These are phyloP conservation scores for Cephalopholis sonnerati DNA, from an alignment of 2,113 vertebrate species.

Conservation along the genomic window DNA sequence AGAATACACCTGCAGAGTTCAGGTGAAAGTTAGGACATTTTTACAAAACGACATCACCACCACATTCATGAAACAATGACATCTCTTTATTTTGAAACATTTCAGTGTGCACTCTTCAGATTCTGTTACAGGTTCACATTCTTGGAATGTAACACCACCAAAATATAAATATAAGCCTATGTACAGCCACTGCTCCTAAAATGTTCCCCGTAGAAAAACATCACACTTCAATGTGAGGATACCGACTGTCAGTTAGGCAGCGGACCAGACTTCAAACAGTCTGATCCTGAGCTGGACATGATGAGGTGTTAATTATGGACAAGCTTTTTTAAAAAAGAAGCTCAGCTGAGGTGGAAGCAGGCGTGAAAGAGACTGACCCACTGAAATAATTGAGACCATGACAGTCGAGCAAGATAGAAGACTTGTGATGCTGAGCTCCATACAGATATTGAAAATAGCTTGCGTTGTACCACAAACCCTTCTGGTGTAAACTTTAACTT, in stretches of 20 bases:
- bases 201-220: conserved; percentile 58
- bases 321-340: not conserved
- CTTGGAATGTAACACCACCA: conserved; percentile 76
- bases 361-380: not conserved
- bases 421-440: conserved; percentile 14
- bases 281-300: conserved; percentile 9
- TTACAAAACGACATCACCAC: not conserved
- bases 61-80: conserved; percentile 66
- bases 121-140: conserved; percentile 70
- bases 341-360: not conserved
- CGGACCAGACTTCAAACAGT: not conserved
- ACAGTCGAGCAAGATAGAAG: not conserved
- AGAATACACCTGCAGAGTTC: not conserved
- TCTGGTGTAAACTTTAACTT: conserved; percentile 22
- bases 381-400: not conserved
- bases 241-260: not conserved
- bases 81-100: conserved; percentile 75
- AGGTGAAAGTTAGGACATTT: not conserved
- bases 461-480: not conserved
- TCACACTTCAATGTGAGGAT: conserved; percentile 7
- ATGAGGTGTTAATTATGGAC: not conserved
- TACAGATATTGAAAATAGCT: not conserved
- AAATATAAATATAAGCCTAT: conserved; percentile 72
- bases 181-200: conserved; percentile 66
- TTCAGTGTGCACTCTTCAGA: conserved; percentile 45